Evolutionary conservation across 2,113 vertebrate genomes (phyloP), one percentile per base, ranked within the genome.

Genomic region (Piprites chloris): DNA sequence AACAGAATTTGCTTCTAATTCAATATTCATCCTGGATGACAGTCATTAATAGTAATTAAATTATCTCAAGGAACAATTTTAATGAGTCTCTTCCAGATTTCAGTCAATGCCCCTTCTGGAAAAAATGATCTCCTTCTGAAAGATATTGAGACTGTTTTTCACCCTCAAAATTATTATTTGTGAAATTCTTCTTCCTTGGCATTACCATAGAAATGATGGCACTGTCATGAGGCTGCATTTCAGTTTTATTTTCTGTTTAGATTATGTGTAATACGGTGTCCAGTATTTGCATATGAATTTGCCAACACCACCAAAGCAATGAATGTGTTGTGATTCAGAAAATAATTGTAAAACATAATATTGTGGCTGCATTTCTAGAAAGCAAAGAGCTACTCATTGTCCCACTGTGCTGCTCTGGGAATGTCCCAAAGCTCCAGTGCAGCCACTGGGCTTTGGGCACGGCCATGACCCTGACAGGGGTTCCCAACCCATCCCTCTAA

Each of bases 301-400:
- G 42, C 55, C 66, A 23, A 0, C 74, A 27, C 9, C 17, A 5
- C 27, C 27, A 3, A 26, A 46, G 62, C 53, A 27, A 49, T 22
- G 17, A 23, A 74, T 0, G 32, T 11, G 4, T 24, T 13, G 21
- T 13, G 7, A 9, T 9, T 14, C 14, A 30, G 55, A 10, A 28
- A 47, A 0, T 20, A 4, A 6, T 5, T 27, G 68, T 6, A 7
- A 37, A 16, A 42, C 32, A 2, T 5, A 42, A 0, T 14, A 3
- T 0, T 32, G 35, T 37, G 56, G 52, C 58, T 65, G 44, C 27
- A 0, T 14, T 52, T 5, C 2, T 27, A 20, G 42, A 6, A 5
- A 16, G 17, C 0, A 4, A 9, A 0, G 55, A 52, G 75, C 46
- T 17, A 0, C 50, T 26, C 1, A 1, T 0, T 6, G 47, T 23